Evolutionary conservation across 2,888 invertebrate species (phyloP).

Genomic region (Eristalinus sepulchralis): DNA sequence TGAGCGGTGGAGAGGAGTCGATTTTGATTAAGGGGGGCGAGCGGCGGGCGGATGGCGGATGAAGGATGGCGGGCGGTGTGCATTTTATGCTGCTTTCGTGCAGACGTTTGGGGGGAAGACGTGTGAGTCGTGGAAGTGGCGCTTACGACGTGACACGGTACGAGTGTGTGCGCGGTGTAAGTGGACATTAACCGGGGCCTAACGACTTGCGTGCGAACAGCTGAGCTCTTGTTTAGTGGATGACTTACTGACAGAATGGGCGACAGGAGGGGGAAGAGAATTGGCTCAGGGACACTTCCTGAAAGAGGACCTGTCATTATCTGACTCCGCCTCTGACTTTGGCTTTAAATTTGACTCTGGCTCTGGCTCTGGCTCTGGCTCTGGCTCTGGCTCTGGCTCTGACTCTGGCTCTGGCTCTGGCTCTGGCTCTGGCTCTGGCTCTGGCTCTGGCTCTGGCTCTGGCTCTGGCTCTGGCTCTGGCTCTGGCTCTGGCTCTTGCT

Average conservation of each 20-base stretch:
- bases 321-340: too few relatives aligned
- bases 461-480: too few relatives aligned
- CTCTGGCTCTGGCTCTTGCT: too few relatives aligned
- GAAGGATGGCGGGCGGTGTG: not conserved
- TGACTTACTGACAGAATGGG: not conserved
- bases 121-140: not conserved
- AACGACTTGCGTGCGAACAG: not conserved
- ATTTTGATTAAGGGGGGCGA: not conserved
- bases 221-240: not conserved
- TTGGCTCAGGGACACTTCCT: too few relatives aligned
- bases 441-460: too few relatives aligned
- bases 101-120: not conserved
- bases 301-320: too few relatives aligned
- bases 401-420: too few relatives aligned
- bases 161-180: not conserved
- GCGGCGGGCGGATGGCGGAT: not conserved
- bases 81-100: not conserved
- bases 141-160: not conserved
- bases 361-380: too few relatives aligned
- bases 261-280: not conserved
- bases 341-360: too few relatives aligned
- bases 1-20: not conserved
- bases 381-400: too few relatives aligned
- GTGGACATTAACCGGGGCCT: not conserved
- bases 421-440: too few relatives aligned